phyloP scores from a whole-genome alignment of 1,140 invertebrate genomes.

The Drosophila arizonae region DNA sequence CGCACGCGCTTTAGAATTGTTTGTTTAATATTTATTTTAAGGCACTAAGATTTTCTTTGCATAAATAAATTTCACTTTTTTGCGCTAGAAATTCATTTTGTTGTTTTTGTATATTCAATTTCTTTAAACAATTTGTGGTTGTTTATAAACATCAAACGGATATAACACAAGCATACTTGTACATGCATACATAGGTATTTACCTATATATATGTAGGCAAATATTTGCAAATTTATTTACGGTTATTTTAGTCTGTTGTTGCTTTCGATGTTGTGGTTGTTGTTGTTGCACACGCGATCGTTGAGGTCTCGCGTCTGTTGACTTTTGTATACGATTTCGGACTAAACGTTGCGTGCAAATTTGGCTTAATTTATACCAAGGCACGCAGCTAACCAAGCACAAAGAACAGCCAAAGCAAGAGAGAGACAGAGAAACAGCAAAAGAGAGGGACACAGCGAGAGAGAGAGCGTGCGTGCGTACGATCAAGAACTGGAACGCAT shows the following conservation, averaged over 20 bases:
- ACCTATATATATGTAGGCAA: not conserved
- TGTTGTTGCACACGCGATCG: slow-evolving; percentile 27
- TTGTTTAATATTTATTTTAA: slow-evolving; percentile 17
- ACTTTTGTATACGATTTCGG: slow-evolving; percentile 58
- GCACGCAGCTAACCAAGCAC: slow-evolving; percentile 50
- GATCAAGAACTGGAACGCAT: slow-evolving; percentile 11
- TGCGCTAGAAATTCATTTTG: slow-evolving; percentile 12
- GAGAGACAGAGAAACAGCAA: slow-evolving; percentile 4
- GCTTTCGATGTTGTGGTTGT: slow-evolving; percentile 17
- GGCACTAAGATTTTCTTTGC: not conserved
- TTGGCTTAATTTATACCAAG: slow-evolving; percentile 74
- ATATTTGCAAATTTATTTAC: slow-evolving; percentile 32
- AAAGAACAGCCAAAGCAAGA: slow-evolving; percentile 9
- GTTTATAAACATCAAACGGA: slow-evolving; percentile 68
- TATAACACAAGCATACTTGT: slow-evolving; percentile 33
- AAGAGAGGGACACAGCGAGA: slow-evolving; percentile 1
- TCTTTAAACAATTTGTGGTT: slow-evolving; percentile 25
- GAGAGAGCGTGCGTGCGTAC: slow-evolving; percentile 6
- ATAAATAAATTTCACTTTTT: slow-evolving; percentile 31
- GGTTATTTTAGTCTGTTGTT: slow-evolving; percentile 46
- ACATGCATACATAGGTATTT: not conserved
- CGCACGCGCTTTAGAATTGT: slow-evolving; percentile 1
- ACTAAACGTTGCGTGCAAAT: slow-evolving; percentile 74
- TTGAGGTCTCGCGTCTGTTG: slow-evolving; percentile 45
- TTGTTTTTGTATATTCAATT: slow-evolving; percentile 28